These are phyloP conservation scores for Apocrypta bakeri DNA, from an alignment of 1,140 invertebrate genomes.

Conservation along the genomic window DNA sequence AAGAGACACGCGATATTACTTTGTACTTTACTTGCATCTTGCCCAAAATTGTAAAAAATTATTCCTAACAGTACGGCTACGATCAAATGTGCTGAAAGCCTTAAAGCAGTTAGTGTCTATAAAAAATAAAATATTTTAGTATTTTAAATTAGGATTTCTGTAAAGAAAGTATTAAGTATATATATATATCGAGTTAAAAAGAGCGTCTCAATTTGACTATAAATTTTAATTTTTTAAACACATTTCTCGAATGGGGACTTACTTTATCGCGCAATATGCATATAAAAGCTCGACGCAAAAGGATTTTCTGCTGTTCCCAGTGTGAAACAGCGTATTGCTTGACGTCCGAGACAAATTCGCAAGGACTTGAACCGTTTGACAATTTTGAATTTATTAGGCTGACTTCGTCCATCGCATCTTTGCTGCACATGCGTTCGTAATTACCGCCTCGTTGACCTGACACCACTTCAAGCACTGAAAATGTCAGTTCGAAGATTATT, in stretches of 20 bases:
- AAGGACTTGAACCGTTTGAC: neutral
- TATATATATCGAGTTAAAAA: no score
- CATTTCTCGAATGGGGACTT: slow-evolving; percentile 49
- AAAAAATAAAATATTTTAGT: slow-evolving; percentile 48
- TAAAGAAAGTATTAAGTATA: neutral
- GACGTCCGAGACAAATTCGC: neutral
- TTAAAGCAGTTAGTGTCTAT: slow-evolving; percentile 84
- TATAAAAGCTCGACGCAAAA: slow-evolving; percentile 78
- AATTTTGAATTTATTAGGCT: neutral
- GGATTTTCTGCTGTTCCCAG: slow-evolving; percentile 77
- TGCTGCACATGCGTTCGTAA: slow-evolving; percentile 54
- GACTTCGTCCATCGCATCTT: neutral
- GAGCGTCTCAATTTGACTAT: no score
- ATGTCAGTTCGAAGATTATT: neutral
- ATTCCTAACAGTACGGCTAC: slow-evolving; percentile 87
- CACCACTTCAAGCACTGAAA: slow-evolving; percentile 71
- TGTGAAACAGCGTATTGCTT: slow-evolving; percentile 65
- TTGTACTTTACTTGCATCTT: slow-evolving; percentile 83
- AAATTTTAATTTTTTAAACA: neutral
- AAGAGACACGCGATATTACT: slow-evolving; percentile 90
- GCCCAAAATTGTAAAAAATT: slow-evolving; percentile 87
- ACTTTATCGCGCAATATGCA: slow-evolving; percentile 80
- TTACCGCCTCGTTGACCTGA: slow-evolving; percentile 66
- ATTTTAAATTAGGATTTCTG: neutral
- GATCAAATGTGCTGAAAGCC: slow-evolving; percentile 82